These are phyloP conservation scores for Hafferia zeledoni DNA, from an alignment of 2,797 vertebrate species.

Conservation along the genomic window DNA sequence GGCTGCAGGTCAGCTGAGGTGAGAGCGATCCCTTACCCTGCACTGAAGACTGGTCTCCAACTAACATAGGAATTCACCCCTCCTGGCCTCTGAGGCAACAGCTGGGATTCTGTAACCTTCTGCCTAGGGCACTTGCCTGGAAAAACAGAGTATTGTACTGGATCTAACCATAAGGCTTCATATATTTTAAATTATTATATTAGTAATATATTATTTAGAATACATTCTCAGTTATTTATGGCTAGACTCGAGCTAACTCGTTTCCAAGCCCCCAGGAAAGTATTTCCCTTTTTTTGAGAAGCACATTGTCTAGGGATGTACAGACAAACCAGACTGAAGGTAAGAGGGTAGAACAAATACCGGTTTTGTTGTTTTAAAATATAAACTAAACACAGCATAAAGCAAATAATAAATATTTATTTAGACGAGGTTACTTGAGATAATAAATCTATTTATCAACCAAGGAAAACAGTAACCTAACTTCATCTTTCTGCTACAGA, in stretches of 20 bases:
- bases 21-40: neutral
- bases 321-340: neutral
- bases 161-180: neutral
- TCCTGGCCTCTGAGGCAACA: neutral
- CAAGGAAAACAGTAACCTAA: neutral
- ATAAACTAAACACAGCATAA: neutral
- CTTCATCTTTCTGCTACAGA: neutral
- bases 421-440: neutral
- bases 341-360: neutral
- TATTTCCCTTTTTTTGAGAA: neutral
- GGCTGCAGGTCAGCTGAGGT: neutral
- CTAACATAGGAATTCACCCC: neutral
- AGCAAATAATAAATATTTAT: slow-evolving; percentile 30
- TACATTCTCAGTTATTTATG: neutral
- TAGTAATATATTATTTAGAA: neutral
- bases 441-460: neutral
- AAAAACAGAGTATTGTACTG: neutral
- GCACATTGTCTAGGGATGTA: neutral
- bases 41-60: neutral
- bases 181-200: neutral
- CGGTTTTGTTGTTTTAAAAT: neutral
- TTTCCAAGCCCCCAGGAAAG: neutral
- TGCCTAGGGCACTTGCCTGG: neutral
- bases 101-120: neutral
- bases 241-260: neutral